phyloP scores from a whole-genome alignment of 2,888 invertebrate genomes.

The Drosophila ezoana region DNA sequence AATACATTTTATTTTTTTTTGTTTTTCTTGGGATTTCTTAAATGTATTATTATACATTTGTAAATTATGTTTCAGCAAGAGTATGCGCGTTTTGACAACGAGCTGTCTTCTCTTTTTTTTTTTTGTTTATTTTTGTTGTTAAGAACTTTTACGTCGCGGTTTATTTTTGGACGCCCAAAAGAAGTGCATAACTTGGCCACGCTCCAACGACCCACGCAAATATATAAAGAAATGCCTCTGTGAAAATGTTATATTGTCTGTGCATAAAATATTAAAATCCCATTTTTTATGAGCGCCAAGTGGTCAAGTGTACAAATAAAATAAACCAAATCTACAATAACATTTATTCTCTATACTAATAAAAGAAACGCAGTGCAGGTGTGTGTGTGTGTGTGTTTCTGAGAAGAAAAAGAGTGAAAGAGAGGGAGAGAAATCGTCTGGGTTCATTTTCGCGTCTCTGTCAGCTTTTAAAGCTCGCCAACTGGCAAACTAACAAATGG shows the following conservation, averaged over 20 bases:
- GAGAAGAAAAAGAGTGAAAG: background rate
- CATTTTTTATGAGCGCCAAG: constrained; percentile 75
- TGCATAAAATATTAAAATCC: constrained; percentile 64
- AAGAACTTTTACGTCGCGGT: constrained; percentile 50
- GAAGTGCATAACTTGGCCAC: constrained; percentile 78
- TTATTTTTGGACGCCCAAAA: constrained; percentile 69
- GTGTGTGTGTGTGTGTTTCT: background rate
- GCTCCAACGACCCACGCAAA: constrained; percentile 72
- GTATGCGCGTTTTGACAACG: constrained; percentile 10
- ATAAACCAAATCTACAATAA: constrained; percentile 38
- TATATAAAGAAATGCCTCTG: constrained; percentile 39
- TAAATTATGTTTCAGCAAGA: constrained; percentile 1
- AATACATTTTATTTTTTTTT: background rate
- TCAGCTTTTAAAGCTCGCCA: constrained; percentile 21
- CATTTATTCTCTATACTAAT: constrained; percentile 33
- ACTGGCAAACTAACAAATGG: constrained; percentile 30
- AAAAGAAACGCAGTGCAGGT: constrained; percentile 14
- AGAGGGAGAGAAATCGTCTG: background rate
- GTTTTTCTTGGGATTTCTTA: background rate
- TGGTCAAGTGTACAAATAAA: constrained; percentile 65
- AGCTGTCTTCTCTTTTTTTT: background rate
- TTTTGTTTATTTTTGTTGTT: constrained; percentile 27
- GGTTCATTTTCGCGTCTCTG: constrained; percentile 16
- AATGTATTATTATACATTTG: background rate
- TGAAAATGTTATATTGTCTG: constrained; percentile 63